Percentiles rank a stretch among this genome's conserved stretches.
phyloP scores from a whole-genome alignment of 2,888 invertebrate species.

The Alloplasta piceator region DNA sequence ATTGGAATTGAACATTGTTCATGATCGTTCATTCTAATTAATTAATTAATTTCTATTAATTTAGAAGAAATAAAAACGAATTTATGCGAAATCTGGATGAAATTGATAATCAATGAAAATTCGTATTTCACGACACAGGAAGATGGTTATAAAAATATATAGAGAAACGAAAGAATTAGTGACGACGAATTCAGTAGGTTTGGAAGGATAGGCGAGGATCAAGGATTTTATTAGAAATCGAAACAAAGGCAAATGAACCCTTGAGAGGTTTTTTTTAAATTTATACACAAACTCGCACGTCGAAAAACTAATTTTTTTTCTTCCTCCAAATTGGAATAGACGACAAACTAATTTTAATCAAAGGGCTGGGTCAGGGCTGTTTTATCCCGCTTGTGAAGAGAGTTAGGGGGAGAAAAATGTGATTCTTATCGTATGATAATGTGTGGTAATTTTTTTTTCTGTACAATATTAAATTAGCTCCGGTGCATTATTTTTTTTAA shows the following conservation, averaged over 20 bases:
- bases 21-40: not conserved
- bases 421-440: conserved; percentile 31
- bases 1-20: not conserved
- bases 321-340: not conserved
- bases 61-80: too few species aligned
- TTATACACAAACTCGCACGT: conserved; percentile 67
- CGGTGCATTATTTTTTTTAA: conserved; percentile 25
- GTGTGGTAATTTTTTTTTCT: conserved; percentile 21
- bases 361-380: conserved; percentile 11
- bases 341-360: conserved; percentile 2
- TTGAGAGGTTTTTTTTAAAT: conserved; percentile 47
- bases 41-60: not conserved
- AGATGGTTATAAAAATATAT: not conserved
- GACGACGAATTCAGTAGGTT: conserved; percentile 1
- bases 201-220: not conserved
- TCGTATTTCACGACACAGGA: not conserved
- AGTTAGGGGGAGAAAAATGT: conserved; percentile 17
- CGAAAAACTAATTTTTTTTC: conserved; percentile 55
- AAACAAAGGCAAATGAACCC: conserved; percentile 44
- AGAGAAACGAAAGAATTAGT: not conserved
- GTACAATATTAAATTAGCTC: conserved; percentile 60
- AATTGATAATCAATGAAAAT: not conserved
- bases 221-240: conserved; percentile 30
- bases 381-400: conserved; percentile 36
- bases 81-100: too few species aligned